A percentile compares a stretch with the other conserved stretches of the same genome.
phyloP scores from a whole-genome alignment of 2,797 vertebrate species.

The Clarias platycephalus region DNA sequence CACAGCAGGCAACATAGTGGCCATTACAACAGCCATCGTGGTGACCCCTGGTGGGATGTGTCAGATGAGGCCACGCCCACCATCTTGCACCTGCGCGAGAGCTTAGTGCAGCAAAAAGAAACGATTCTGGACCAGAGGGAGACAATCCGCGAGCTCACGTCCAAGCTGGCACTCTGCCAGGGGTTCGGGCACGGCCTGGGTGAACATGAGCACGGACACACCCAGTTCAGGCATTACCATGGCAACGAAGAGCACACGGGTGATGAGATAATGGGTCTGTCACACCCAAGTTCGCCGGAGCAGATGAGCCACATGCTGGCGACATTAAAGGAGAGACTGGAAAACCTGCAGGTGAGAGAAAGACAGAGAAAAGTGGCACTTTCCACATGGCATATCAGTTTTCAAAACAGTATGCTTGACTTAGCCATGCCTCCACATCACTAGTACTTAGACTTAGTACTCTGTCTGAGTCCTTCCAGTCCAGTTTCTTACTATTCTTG shows the following conservation, averaged over 20 bases:
- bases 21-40: conserved; percentile 60
- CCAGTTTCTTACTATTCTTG: background rate
- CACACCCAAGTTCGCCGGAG: conserved; percentile 68
- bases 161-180: conserved; percentile 71
- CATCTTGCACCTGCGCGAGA: conserved; percentile 72
- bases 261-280: conserved; percentile 64
- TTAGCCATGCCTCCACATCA: background rate
- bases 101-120: conserved; percentile 72
- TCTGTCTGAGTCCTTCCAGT: background rate
- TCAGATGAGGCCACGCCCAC: conserved; percentile 70
- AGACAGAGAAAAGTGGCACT: background rate
- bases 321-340: conserved; percentile 68
- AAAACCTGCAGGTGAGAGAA: conserved; percentile 69
- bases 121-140: conserved; percentile 71
- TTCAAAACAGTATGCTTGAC: background rate
- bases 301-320: conserved; percentile 75
- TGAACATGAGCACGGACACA: conserved; percentile 56
- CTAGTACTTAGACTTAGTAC: background rate
- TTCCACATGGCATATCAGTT: background rate
- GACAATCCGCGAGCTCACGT: conserved; percentile 69
- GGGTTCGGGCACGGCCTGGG: conserved; percentile 49
- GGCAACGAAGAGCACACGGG: conserved; percentile 64
- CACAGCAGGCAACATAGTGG: conserved; percentile 35
- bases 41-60: conserved; percentile 72
- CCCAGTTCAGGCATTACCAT: conserved; percentile 55